Evolutionary conservation across 2,797 vertebrate genomes (phyloP), one percentile per base, ranked within the genome.

Genomic region (Hipposideros larvatus): DNA sequence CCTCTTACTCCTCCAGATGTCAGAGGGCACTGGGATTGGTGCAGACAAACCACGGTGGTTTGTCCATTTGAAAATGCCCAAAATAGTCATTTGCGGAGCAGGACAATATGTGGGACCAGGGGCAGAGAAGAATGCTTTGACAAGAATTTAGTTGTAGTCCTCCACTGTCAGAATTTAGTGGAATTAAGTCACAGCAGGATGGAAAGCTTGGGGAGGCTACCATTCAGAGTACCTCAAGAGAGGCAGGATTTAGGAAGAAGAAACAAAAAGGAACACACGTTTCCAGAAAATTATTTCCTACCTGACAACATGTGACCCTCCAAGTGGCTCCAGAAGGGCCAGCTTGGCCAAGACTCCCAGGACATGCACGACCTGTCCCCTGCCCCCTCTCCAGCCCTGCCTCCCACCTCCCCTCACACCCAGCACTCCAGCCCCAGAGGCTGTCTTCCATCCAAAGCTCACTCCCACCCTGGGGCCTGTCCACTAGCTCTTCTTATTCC

Each of bases 201-300:
- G 82, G 91, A 46, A 82, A 63, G 63, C 57, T 14, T 55, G 28
- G 37, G 78, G 48, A 79, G 78, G 55, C 34, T 46, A 7, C 71
- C 66, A 88, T 41, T 70, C 79, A 57, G 9, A 68, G 53, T 34
- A 61, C 63, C 22, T 87, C 70, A 41, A 91, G 83, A 61, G 65
- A 84, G 78, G 70, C 79, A 84, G 41, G 80, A 83, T 75, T 84
- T 53, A 37, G 34, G 18, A 87, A 80, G 73, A 65, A 90, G 31
- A 73, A 70, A 71, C 51, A 63, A 8, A 92, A 88, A 79, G 48
- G 19, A 61, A 43, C 21, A 55, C 4, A 26, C 4, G 0, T 65
- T 90, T 89, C 77, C 48, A 75, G 79, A 95, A 68, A 80, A 53
- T 24, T 85, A 43, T 63, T 77, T 77, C 4, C 22, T n/a, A 26